phyloP scores from a whole-genome alignment of 2,113 vertebrate species.

The Protobothrops flavoviridis region DNA sequence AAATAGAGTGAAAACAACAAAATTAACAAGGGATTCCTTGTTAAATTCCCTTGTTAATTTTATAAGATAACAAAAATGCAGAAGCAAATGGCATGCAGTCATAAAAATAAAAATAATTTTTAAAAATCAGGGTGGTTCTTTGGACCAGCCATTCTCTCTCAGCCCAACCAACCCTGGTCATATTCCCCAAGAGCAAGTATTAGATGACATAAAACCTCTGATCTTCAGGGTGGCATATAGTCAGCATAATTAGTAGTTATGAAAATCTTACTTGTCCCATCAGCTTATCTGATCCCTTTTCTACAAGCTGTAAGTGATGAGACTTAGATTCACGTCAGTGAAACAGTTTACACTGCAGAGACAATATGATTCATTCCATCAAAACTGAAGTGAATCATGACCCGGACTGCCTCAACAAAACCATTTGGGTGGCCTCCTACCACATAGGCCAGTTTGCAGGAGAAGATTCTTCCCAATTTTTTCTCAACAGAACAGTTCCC shows the following conservation, averaged over 20 bases:
- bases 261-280: not conserved
- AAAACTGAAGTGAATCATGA: not conserved
- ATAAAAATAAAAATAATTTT: not conserved
- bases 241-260: not conserved
- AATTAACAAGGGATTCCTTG: not conserved
- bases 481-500: not conserved
- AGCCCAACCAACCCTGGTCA: not conserved
- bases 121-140: not conserved
- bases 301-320: not conserved
- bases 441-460: not conserved
- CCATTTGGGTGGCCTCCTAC: not conserved
- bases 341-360: not conserved
- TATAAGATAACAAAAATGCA: not conserved
- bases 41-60: not conserved
- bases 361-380: not conserved
- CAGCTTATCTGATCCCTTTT: not conserved
- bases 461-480: not conserved
- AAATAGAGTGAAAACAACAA: not conserved
- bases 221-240: not conserved
- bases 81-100: constrained; percentile 8
- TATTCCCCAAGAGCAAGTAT: not conserved
- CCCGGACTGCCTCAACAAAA: not conserved
- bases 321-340: not conserved
- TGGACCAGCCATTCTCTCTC: not conserved
- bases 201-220: not conserved